Conservation (phyloP, 2,113 vertebrate genomes). For the Hemiprocne comata region DNA sequence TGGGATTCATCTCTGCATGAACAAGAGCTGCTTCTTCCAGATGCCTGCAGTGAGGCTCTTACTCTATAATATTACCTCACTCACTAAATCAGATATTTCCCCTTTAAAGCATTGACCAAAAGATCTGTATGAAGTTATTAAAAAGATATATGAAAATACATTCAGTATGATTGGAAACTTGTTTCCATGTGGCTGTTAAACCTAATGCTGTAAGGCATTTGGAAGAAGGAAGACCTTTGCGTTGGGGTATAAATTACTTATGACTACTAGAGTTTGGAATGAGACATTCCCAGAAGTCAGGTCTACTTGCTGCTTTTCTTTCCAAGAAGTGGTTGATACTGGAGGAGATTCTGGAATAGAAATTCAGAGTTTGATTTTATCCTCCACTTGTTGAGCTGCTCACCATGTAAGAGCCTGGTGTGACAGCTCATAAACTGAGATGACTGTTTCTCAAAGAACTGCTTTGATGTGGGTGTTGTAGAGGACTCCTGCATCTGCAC, state of each 20-base stretch:
- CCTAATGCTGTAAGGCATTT: neutral
- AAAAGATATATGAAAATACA: neutral
- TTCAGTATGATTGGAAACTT: neutral
- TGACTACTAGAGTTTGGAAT: neutral
- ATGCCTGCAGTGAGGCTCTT: neutral
- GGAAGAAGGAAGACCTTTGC: neutral
- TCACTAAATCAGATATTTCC: neutral
- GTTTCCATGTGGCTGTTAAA: neutral
- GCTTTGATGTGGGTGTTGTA: neutral
- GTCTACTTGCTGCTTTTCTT: neutral
- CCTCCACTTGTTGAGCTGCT: neutral
- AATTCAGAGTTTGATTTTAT: neutral
- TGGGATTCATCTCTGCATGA: neutral
- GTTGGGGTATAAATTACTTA: neutral
- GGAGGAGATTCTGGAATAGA: neutral
- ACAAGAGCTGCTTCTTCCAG: neutral
- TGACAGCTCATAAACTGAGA: neutral
- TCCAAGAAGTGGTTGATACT: neutral
- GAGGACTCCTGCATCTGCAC: neutral
- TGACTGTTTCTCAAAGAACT: neutral
- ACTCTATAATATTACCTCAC: neutral
- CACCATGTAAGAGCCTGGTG: neutral
- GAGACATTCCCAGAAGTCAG: slow-evolving; percentile 22
- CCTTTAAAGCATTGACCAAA: neutral
- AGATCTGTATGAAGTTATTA: neutral